Evolutionary conservation across 2,888 invertebrate genomes (phyloP).

Genomic region (Uloborus plumipes): DNA sequence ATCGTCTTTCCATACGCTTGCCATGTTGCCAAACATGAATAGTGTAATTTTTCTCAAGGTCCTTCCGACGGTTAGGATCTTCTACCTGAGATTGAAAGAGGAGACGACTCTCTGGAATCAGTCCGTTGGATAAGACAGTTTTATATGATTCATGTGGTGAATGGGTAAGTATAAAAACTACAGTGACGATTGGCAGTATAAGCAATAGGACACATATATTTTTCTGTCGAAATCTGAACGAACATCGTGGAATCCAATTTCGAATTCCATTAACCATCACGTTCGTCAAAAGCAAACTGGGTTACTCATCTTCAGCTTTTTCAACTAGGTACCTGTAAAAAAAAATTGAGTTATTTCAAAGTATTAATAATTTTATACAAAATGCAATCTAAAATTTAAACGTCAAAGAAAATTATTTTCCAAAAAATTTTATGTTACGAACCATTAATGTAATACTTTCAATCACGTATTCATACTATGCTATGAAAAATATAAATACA

Average conservation of each 20-base stretch:
- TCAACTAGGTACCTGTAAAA: no score
- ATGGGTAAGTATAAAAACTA: conserved; percentile 30
- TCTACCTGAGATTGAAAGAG: neutral
- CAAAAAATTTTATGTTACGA: no score
- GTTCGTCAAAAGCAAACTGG: neutral
- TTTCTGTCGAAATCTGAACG: conserved; percentile 22
- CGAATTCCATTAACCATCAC: conserved; percentile 32
- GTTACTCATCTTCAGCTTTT: neutral
- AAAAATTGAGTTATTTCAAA: no score
- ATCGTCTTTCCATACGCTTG: conserved; percentile 75
- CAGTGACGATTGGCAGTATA: conserved; percentile 18
- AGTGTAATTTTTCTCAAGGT: conserved; percentile 70
- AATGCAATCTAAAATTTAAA: no score
- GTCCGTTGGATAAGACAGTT: neutral
- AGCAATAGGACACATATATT: conserved; percentile 26
- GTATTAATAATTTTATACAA: no score
- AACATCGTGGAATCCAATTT: conserved; percentile 3
- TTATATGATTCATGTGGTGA: conserved; percentile 12
- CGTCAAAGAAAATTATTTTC: no score
- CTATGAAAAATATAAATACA: no score
- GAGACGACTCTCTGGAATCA: neutral
- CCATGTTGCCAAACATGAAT: conserved; percentile 78
- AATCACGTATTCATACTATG: no score
- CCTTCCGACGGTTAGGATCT: neutral
- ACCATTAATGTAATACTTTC: no score